Conservation (phyloP, 2,888 invertebrate genomes). For the Mechanitis mazaeus region DNA sequence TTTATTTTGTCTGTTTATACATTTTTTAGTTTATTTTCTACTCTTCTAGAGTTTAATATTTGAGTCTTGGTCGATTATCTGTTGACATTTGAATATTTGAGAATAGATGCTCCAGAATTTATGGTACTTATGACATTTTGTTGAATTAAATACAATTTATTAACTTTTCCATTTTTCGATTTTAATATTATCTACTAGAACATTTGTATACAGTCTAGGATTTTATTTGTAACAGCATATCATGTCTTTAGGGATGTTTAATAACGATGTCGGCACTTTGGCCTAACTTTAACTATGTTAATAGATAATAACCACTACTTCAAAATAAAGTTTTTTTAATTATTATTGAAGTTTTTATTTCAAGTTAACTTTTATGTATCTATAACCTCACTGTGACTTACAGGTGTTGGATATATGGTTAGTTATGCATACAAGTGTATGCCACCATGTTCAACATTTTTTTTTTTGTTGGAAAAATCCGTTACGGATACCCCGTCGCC, state of each 20-base stretch:
- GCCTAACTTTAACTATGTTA: constrained; percentile 74
- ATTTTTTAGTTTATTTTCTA: constrained; percentile 69
- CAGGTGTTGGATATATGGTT: no score
- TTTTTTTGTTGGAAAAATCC: no score
- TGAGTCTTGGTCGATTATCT: constrained; percentile 74
- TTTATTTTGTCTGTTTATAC: constrained; percentile 74
- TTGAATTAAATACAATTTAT: no score
- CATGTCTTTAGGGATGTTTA: constrained; percentile 66
- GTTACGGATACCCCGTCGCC: no score
- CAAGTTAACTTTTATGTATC: neutral
- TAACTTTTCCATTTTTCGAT: no score
- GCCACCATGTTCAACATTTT: no score
- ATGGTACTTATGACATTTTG: no score
- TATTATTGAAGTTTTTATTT: constrained; percentile 24
- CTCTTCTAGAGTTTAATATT: constrained; percentile 60
- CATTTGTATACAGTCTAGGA: constrained; percentile 33
- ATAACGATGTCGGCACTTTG: constrained; percentile 60
- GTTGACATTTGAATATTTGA: constrained; percentile 46
- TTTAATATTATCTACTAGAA: no score
- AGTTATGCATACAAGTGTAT: no score
- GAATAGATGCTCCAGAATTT: constrained; percentile 16
- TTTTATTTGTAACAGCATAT: constrained; percentile 61
- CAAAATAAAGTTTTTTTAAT: constrained; percentile 71
- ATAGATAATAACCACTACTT: constrained; percentile 76
- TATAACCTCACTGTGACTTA: no score